Percentiles rank a stretch among this genome's conserved stretches.
Conservation (phyloP, 2,888 invertebrate genomes). For the Neria commutata region DNA sequence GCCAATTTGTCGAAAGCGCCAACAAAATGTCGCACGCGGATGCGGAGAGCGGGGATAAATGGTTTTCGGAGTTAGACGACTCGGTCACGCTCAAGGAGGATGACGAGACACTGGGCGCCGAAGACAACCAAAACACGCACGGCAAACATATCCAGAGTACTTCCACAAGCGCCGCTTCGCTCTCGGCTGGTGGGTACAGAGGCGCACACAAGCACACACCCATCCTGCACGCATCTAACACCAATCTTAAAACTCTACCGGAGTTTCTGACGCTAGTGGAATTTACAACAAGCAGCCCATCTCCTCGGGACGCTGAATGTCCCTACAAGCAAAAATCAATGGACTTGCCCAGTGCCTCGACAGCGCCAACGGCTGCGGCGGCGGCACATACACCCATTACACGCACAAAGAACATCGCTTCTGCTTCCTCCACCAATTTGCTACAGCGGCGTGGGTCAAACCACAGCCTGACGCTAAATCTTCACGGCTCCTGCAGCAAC, state of each 20-base stretch:
- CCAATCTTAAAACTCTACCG: constrained; percentile 74
- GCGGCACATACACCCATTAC: not conserved
- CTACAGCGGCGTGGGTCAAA: constrained; percentile 69
- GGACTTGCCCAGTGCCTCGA: constrained; percentile 40
- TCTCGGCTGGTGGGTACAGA: constrained; percentile 22
- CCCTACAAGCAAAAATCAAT: constrained; percentile 52
- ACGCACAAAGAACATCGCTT: constrained; percentile 29
- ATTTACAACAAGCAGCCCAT: constrained; percentile 56
- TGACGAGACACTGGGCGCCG: constrained; percentile 16
- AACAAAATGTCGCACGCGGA: constrained; percentile 14
- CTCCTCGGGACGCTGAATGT: constrained; percentile 30
- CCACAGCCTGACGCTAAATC: constrained; percentile 67
- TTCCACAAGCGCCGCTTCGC: constrained; percentile 25
- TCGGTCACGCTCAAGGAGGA: constrained; percentile 27
- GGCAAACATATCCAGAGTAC: constrained; percentile 22
- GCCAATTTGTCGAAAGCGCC: not conserved
- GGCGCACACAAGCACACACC: constrained; percentile 51
- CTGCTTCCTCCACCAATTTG: constrained; percentile 49
- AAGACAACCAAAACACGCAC: constrained; percentile 8
- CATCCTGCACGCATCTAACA: constrained; percentile 65
- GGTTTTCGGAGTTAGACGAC: constrained; percentile 20
- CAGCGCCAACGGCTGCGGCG: constrained; percentile 18
- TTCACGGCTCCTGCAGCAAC: constrained; percentile 65
- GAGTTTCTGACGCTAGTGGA: constrained; percentile 75
- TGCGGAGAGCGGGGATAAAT: constrained; percentile 13